Base-by-base conservation (phyloP, 2,113 vertebrate genomes). In the Percina caprodes region DNA sequence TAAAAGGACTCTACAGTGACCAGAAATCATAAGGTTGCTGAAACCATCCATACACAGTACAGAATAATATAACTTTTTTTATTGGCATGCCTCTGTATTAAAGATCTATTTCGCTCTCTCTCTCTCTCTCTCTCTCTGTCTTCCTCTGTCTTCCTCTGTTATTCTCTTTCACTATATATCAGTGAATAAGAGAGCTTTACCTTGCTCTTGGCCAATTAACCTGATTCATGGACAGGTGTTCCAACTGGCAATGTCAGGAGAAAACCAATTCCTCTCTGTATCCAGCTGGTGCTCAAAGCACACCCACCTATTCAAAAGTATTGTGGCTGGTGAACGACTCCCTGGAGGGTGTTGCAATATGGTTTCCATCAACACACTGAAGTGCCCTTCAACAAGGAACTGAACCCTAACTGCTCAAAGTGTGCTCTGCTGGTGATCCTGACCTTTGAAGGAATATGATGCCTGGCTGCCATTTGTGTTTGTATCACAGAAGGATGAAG, bases 371-470 rank as follows among this genome's bases (percentile, higher is more conserved):
- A 89, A 82, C 84, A 79, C 56, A 69, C 51, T 82, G 73, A 87
- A 80, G 86, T 82, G 81, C 82, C 88, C 80, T 88, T 86, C 68
- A 86, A 86, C 85, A 82, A 80, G 70, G 66, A 89, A 71, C 39
- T 83, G 83, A 86, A 74, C 69, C 76, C 76, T 35, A 73, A 70
- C 78, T 67, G 75, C 65, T 81, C 35, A 79, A 61, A 72, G 70
- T 71, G 26, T 55, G 68, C 67, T 61, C 19, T 59, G 69, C 65
- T 63, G 45, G 45, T 73, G 75, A 86, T 72, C 67, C 59, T 80
- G 74, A 86, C 81, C 78, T 89, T 80, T 85, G 62, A 63, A 49
- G 6, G 63, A 77, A 81, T 69, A 58, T 56, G 55, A 56, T 71
- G 3, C 62, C n/a, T 74, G 55, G 48, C 61, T 85, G 62, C 58